Base-by-base conservation (phyloP, 2,797 vertebrate genomes). In the Schizothorax lantsangensis region DNA sequence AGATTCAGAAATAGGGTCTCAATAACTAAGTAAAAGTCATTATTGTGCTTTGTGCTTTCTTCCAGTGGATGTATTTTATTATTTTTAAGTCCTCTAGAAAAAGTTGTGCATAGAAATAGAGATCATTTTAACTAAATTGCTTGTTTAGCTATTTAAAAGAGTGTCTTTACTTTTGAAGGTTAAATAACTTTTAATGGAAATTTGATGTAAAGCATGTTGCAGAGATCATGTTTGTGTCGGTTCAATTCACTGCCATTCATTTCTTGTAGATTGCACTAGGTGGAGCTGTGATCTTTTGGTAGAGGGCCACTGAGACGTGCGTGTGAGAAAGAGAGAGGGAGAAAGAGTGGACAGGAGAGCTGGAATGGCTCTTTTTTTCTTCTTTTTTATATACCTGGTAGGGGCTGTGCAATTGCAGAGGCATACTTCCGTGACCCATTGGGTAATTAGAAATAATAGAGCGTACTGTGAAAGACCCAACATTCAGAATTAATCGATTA, bases 271-370 rank as follows among this genome's bases (percentile, higher is more conserved):
- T 64, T 85, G 59, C 93, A 92, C 95, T 96, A 97, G 97, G 93
- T 97, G 97, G 97, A 91, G 95, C 96, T 98, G 93, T 91, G 92
- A 94, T 93, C 92, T 92, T 93, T 90, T 91, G 82, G 86, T 90
- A 92, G 87, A 74, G 54, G 62, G 75, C 81, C 75, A 59, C 14
- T 62, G 73, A 83, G 69, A 26, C 3, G 9, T 19, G 82, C 73
- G 30, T 59, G 68, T 84, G 77, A 43, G 52, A 73, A 38, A 81
- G 62, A n/a, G 80, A 87, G 47, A 54, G 84, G 62, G 81, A 81
- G 54, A 47, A 75, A 64, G 57, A 81, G 78, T 86, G 79, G 85
- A 86, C 85, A 86, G 78, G 77, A 79, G 54, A 49, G 23, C 45
- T 66, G n/a, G 62, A 87, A 84, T 66, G 57, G 40, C 68, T 84